A percentile compares a stretch with the other conserved stretches of the same genome.
Conservation (phyloP, 1,140 invertebrate species). For the Drosophila kohkoa region DNA sequence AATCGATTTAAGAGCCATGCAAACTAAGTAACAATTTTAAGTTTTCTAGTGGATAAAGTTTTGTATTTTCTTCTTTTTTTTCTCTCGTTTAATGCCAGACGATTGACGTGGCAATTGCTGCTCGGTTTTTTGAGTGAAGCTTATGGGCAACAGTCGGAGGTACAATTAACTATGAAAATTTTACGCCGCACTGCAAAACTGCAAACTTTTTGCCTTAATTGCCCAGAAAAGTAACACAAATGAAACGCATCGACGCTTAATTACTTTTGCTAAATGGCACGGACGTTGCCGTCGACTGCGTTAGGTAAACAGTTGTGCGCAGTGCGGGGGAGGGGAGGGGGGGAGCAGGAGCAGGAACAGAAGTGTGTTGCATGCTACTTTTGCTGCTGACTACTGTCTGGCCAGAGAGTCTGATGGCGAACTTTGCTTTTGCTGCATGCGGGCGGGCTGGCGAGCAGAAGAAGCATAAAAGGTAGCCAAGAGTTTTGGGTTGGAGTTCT, state of each 20-base stretch:
- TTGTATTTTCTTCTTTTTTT: slow-evolving; percentile 16
- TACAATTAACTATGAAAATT: slow-evolving; percentile 75
- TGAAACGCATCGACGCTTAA: slow-evolving; percentile 80
- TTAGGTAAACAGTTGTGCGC: slow-evolving; percentile 24
- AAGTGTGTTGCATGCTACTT: neutral
- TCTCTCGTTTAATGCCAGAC: slow-evolving; percentile 26
- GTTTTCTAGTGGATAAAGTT: slow-evolving; percentile 20
- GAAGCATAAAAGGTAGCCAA: slow-evolving; percentile 15
- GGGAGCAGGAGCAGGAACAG: neutral
- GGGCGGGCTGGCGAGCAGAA: neutral
- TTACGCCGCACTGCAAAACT: slow-evolving; percentile 62
- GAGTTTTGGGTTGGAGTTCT: slow-evolving; percentile 8
- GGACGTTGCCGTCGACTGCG: slow-evolving; percentile 28
- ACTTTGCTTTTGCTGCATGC: slow-evolving; percentile 37
- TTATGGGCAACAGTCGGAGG: slow-evolving; percentile 27
- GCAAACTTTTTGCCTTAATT: slow-evolving; percentile 67
- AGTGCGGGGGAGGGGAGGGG: neutral
- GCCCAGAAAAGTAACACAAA: slow-evolving; percentile 81
- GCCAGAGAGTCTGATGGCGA: slow-evolving; percentile 22
- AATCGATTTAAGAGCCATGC: slow-evolving; percentile 33
- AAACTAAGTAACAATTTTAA: slow-evolving; percentile 25
- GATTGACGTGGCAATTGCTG: slow-evolving; percentile 24
- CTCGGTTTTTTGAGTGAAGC: neutral
- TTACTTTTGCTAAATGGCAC: slow-evolving; percentile 78
- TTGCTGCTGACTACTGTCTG: slow-evolving; percentile 2